These are phyloP conservation scores for Pheosia tremula DNA, from an alignment of 2,888 invertebrate genomes.

Conservation along the genomic window DNA sequence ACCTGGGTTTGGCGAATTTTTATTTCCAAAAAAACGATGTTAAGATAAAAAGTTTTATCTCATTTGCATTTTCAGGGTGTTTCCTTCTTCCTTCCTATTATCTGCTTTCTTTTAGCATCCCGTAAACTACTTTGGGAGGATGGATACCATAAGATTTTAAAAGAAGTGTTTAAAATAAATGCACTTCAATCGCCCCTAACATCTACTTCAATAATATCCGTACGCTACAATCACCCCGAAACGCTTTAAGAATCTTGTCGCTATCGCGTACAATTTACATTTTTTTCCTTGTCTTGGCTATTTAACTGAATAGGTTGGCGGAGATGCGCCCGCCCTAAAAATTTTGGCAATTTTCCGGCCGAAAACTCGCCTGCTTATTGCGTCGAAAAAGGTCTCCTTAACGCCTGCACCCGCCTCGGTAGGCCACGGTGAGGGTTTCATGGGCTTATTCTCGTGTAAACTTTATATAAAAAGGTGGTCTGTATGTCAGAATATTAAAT, in stretches of 20 bases:
- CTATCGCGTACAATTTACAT: constrained; percentile 28
- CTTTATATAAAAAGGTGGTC: constrained; percentile 53
- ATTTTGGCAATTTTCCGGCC: constrained; percentile 77
- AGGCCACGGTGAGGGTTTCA: constrained; percentile 56
- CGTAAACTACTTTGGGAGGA: background rate
- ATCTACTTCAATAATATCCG: background rate
- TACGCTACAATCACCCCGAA: constrained; percentile 14
- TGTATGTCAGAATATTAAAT: constrained; percentile 37
- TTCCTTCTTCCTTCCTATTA: constrained; percentile 27
- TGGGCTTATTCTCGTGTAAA: constrained; percentile 65
- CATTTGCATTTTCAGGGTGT: constrained; percentile 35
- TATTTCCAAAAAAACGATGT: constrained; percentile 14
- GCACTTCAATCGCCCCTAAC: no score
- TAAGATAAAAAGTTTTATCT: constrained; percentile 21
- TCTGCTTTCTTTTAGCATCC: background rate
- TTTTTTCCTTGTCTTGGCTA: constrained; percentile 58
- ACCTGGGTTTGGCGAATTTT: constrained; percentile 27
- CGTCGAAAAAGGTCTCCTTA: constrained; percentile 68
- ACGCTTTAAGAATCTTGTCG: constrained; percentile 25
- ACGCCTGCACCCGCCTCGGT: constrained; percentile 57
- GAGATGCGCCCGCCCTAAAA: constrained; percentile 60
- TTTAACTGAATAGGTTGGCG: constrained; percentile 63
- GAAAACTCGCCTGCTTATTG: constrained; percentile 73
- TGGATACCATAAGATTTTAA: no score
- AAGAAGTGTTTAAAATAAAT: no score